Conservation (phyloP, 2,113 vertebrate species). For the Blennius ocellaris region DNA sequence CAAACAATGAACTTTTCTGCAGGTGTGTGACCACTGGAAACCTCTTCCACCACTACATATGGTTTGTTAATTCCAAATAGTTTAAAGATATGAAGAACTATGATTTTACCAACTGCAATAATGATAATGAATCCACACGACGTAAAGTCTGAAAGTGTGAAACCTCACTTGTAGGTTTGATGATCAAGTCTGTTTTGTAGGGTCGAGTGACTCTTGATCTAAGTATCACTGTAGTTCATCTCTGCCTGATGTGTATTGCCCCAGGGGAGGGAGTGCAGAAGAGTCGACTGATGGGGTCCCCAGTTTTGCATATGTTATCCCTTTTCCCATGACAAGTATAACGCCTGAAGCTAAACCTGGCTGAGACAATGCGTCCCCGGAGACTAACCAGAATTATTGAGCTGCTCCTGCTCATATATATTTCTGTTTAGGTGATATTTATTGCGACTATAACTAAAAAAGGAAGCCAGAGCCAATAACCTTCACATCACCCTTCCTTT, state of each 20-base stretch:
- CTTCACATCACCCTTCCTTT: slow-evolving; percentile 27
- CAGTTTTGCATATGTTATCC: slow-evolving; percentile 27
- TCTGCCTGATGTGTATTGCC: slow-evolving; percentile 26
- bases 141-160: too few relatives aligned
- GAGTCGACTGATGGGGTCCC: slow-evolving; percentile 18
- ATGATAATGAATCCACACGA: too few relatives aligned
- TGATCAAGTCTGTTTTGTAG: neutral
- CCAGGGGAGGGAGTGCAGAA: slow-evolving; percentile 6
- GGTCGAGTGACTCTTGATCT: slow-evolving; percentile 6
- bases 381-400: slow-evolving; percentile 49
- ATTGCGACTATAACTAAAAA: slow-evolving; percentile 53
- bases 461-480: slow-evolving; percentile 40
- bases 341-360: slow-evolving; percentile 30
- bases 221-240: slow-evolving; percentile 12
- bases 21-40: neutral
- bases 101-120: too few relatives aligned
- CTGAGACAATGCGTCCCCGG: slow-evolving; percentile 33
- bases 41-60: neutral
- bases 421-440: slow-evolving; percentile 56
- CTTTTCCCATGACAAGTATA: slow-evolving; percentile 29
- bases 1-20: neutral
- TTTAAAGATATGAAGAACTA: too few relatives aligned
- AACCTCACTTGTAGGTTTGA: neutral
- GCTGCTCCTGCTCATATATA: slow-evolving; percentile 38
- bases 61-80: neutral